Evolutionary conservation across 2,888 invertebrate species (phyloP), one percentile per base, ranked within the genome.

Genomic region (Dicycla oo): DNA sequence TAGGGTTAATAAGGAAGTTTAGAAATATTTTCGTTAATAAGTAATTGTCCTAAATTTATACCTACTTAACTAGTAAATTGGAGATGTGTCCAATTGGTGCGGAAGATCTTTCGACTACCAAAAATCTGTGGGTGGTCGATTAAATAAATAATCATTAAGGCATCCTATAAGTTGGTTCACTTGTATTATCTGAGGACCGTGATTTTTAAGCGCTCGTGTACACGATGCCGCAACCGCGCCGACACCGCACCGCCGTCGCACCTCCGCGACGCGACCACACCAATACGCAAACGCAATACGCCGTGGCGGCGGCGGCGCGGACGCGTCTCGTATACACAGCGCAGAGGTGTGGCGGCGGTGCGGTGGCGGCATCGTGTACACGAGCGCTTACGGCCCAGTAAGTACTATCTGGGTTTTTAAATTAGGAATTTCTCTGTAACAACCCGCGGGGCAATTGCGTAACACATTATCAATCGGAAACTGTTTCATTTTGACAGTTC

Each of bases 1-100:
- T 13, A 26, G 7, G 13, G 47, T 4, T 74, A 71, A 80, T 71
- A 47, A 69, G 79, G 80, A 78, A 62, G 79, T 53, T 34, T 1
- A 23, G 51, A 43, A 73, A 64, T 60, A n/a, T 26, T 30, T 26
- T 43, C 58, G 43, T 30, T 62, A 40, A 23, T 47, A 47, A 54
- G 40, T 62, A 47, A 57, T 64, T 40, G 23, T 23, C 30, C 18
- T 34, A 6, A 64, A 64, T n/a, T n/a, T n/a, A 26, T 56, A 8
- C 30, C 20, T 53, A 65, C 26, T 18, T 45, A 40, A 51, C 2
- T 10, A 30, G 15, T 15, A 23, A 54, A 40, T 67, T 72, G 15
- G 23, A 53, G 45, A 26, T 38, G 69, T 30, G 18, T 43, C 13
- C 23, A 53, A 58, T 77, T 74, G 23, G 18, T 53, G 34, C 56